A percentile compares a stretch with the other conserved stretches of the same genome.
Conservation (phyloP, 2,113 vertebrate genomes). For the Tychaedon coryphoeus region DNA sequence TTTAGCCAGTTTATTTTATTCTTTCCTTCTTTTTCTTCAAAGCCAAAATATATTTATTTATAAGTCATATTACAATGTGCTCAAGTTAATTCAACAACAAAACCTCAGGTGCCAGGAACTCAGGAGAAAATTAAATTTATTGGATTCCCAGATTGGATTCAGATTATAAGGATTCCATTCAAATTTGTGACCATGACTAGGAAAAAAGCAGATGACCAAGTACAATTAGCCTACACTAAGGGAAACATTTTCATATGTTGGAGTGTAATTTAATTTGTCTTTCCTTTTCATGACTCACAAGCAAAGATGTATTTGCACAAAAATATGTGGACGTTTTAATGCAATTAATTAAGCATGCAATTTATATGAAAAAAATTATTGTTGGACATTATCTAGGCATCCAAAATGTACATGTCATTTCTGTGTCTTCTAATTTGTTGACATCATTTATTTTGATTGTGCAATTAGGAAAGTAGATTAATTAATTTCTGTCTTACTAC, state of each 20-base stretch:
- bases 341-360: slow-evolving; percentile 68
- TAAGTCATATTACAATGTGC: slow-evolving; percentile 9
- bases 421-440: slow-evolving; percentile 64
- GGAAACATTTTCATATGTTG: slow-evolving; percentile 21
- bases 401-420: slow-evolving; percentile 67
- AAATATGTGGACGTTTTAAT: slow-evolving; percentile 63
- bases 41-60: neutral
- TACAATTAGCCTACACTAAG: slow-evolving; percentile 18
- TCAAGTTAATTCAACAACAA: neutral
- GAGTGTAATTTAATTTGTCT: slow-evolving; percentile 62
- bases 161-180: slow-evolving; percentile 22
- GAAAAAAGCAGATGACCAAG: slow-evolving; percentile 52
- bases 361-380: slow-evolving; percentile 71
- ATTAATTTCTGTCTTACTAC: slow-evolving; percentile 68
- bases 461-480: slow-evolving; percentile 73
- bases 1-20: neutral
- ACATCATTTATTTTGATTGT: slow-evolving; percentile 75
- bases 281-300: slow-evolving; percentile 48
- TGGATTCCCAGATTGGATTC: slow-evolving; percentile 43
- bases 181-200: slow-evolving; percentile 30
- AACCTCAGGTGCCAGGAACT: slow-evolving; percentile 48
- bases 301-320: slow-evolving; percentile 44
- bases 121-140: slow-evolving; percentile 57
- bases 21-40: neutral
- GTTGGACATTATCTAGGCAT: slow-evolving; percentile 62